These are phyloP conservation scores for Trilocha varians DNA, from an alignment of 2,888 invertebrate genomes.

Conservation along the genomic window DNA sequence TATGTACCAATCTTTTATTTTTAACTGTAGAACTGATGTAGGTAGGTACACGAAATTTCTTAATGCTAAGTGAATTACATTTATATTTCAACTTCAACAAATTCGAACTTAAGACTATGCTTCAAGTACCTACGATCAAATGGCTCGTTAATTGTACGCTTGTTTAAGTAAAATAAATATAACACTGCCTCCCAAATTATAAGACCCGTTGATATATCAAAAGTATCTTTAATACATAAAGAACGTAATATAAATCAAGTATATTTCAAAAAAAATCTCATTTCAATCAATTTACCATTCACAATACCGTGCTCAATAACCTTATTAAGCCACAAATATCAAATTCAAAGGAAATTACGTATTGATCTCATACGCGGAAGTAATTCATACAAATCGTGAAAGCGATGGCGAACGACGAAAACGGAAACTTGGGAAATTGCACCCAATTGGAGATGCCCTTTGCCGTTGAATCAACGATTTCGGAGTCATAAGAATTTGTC, in stretches of 20 bases:
- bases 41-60: too few species aligned
- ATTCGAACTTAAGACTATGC: too few species aligned
- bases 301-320: not conserved
- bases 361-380: not conserved
- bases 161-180: too few species aligned
- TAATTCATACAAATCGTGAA: conserved; percentile 15
- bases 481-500: not conserved
- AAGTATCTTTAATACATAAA: not conserved
- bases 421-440: conserved; percentile 40
- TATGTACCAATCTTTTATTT: too few species aligned
- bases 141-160: too few species aligned
- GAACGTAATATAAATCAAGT: not conserved
- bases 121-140: too few species aligned
- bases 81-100: too few species aligned
- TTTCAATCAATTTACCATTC: not conserved
- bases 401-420: conserved; percentile 21
- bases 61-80: too few species aligned
- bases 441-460: conserved; percentile 35
- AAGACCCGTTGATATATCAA: too few species aligned
- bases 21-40: too few species aligned
- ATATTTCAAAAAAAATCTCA: not conserved
- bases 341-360: not conserved
- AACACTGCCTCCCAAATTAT: too few species aligned
- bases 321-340: not conserved
- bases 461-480: not conserved